Evolutionary conservation across 2,797 vertebrate genomes (phyloP), one percentile per base, ranked within the genome.

Genomic region (Dendrocincla tyrannina): DNA sequence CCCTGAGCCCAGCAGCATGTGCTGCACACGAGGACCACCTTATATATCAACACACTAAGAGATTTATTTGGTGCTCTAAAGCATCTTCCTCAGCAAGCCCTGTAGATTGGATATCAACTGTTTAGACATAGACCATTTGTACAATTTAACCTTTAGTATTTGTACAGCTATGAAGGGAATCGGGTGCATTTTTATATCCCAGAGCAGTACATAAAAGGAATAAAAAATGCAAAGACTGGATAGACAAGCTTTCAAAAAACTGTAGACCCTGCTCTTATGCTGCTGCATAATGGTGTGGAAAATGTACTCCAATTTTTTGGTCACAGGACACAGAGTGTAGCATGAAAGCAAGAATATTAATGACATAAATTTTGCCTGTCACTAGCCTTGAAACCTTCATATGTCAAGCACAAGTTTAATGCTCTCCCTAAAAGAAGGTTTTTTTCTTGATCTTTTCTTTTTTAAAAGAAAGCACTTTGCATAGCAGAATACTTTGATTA

Each of bases 121-220:
- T 66, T 84, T 93, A 94, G 91, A 91, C 30, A 68, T 2, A 94
- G 25, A 82, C 42, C 67, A 93, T 96, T 95, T 95, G 95, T 89
- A 95, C 81, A 95, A 96, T 93, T 95, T 97, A 96, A 97, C 88
- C 91, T 93, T 85, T 41, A 59, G 82, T 72, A 92, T 94, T 97
- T 96, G 84, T 82, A 89, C 62, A 93, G 62, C 91, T 95, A 70
- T 96, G 96, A 96, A 96, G 90, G 90, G 86, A 97, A 63, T 49
- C 20, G 28, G 56, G 72, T 91, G 18, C 49, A 27, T 74, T 96
- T 97, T 97, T 93, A 96, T 87, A 74, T 93, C 73, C 39, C 88
- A 92, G 23, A 93, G 74, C 91, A 93, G 63, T 91, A 95, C 90
- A 95, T 97, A 96, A 95, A 97, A 84, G 66, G 75, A 96, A 95